phyloP scores from a whole-genome alignment of 2,113 vertebrate genomes.

The Hippocampus abdominalis region DNA sequence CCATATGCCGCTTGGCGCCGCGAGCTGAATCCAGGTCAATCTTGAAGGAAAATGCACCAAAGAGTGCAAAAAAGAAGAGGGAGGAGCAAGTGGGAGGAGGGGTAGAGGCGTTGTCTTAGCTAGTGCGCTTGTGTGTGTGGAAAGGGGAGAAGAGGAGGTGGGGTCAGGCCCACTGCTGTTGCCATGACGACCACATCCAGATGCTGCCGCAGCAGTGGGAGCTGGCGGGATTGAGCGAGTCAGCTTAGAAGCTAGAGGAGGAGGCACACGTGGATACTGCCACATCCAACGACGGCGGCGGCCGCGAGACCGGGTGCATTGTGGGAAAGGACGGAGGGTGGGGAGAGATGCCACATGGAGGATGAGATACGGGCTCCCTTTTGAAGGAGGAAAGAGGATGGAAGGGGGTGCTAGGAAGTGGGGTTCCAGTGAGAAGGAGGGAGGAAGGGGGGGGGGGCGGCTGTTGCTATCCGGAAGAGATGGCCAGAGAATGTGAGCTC shows the following conservation, averaged over 20 bases:
- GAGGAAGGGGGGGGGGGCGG: constrained; percentile 46
- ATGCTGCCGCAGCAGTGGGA: constrained; percentile 68
- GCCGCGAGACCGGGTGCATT: constrained; percentile 54
- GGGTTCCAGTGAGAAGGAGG: constrained; percentile 55
- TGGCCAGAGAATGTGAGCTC: constrained; percentile 54
- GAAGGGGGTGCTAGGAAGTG: constrained; percentile 24
- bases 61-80: constrained; percentile 46
- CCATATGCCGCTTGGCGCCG: constrained; percentile 31
- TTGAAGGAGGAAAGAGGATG: constrained; percentile 29
- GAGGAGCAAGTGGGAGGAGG: constrained; percentile 32
- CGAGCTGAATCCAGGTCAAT: constrained; percentile 67
- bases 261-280: constrained; percentile 23
- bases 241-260: constrained; percentile 25
- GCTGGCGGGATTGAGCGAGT: constrained; percentile 48
- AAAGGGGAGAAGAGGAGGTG: constrained; percentile 39
- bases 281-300: constrained; percentile 50
- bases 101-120: constrained; percentile 26
- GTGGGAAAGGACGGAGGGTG: constrained; percentile 48
- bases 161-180: constrained; percentile 62
- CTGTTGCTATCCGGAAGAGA: constrained; percentile 79
- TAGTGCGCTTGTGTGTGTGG: neutral
- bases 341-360: constrained; percentile 53
- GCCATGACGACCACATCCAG: constrained; percentile 69
- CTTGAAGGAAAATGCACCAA: constrained; percentile 53
- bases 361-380: constrained; percentile 41